Evolutionary conservation across 2,888 invertebrate genomes (phyloP).

Genomic region (Napeogenes inachia): DNA sequence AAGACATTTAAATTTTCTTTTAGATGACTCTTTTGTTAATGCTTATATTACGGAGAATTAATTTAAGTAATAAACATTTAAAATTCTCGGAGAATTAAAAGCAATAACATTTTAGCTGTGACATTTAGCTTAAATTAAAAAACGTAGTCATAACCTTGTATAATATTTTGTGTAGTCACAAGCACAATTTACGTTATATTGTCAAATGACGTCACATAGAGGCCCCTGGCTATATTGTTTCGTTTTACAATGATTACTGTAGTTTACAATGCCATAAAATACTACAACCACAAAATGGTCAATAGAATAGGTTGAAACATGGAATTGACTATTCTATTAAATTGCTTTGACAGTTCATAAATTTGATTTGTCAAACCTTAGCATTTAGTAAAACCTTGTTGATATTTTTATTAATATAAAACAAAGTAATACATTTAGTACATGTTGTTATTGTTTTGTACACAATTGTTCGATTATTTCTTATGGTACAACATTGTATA

Average conservation of each 20-base stretch:
- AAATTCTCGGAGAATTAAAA: too few species aligned
- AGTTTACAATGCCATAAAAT: conserved; percentile 50
- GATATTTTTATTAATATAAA: background rate
- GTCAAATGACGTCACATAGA: conserved; percentile 35
- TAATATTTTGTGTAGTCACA: conserved; percentile 11
- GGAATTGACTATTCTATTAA: conserved; percentile 14
- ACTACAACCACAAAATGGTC: conserved; percentile 41
- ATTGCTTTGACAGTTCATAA: background rate
- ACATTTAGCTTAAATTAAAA: too few species aligned
- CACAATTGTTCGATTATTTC: background rate
- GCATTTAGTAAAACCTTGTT: conserved; percentile 1
- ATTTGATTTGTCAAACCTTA: conserved; percentile 3
- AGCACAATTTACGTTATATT: conserved; percentile 33
- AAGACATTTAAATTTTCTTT: too few species aligned
- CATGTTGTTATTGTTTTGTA: too few species aligned
- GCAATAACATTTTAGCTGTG: too few species aligned
- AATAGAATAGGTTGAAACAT: conserved; percentile 25
- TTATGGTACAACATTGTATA: background rate
- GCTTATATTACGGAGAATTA: too few species aligned
- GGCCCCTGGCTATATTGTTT: conserved; percentile 42
- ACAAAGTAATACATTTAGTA: background rate
- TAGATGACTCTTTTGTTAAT: too few species aligned
- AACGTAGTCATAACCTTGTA: background rate
- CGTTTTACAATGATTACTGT: conserved; percentile 49
- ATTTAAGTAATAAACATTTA: too few species aligned